Percentiles rank a stretch among this genome's conserved stretches.
Conservation (phyloP, 2,888 invertebrate species). For the Patella ulyssiponensis region DNA sequence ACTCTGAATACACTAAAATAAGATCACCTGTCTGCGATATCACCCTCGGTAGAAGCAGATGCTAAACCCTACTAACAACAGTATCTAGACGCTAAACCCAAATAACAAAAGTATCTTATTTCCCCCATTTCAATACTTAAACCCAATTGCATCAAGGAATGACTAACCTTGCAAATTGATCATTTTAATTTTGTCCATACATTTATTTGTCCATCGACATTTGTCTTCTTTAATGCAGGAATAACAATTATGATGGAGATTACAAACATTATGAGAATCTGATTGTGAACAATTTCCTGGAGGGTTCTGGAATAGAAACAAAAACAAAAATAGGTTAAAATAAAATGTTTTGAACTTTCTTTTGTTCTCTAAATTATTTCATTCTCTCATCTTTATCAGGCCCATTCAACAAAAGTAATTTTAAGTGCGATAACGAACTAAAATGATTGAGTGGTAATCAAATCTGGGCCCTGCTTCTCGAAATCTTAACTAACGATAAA, state of each 20-base stretch:
- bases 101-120: no score
- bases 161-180: background rate
- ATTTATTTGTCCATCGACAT: background rate
- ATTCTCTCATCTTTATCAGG: constrained; percentile 20
- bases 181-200: background rate
- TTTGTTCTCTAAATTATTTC: constrained; percentile 8
- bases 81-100: no score
- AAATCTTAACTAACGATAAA: no score
- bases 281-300: background rate
- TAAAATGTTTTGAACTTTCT: background rate
- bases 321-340: background rate
- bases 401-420: constrained; percentile 16
- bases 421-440: constrained; percentile 13
- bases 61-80: no score
- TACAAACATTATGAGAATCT: background rate
- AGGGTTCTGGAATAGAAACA: background rate
- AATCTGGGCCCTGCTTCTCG: no score
- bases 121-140: no score
- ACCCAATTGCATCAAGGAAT: background rate
- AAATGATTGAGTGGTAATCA: background rate
- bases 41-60: no score
- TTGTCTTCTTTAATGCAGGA: background rate
- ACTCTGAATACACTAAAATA: no score
- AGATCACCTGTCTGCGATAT: no score
- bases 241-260: background rate